These are phyloP conservation scores for Diadophis punctatus DNA, from an alignment of 2,113 vertebrate genomes.

Conservation along the genomic window DNA sequence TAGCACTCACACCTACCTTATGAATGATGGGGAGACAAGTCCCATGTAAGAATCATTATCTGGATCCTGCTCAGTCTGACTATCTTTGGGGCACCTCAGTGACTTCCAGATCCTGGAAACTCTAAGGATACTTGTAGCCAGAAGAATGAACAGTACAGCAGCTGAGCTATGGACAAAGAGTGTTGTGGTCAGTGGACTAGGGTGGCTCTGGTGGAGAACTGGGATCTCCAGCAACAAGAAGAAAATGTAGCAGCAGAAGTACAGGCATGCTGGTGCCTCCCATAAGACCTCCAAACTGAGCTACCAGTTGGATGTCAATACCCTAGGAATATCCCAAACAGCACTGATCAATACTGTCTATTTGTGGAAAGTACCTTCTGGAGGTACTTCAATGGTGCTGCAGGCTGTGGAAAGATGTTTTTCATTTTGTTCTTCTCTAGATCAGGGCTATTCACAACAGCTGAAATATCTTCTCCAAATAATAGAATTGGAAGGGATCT, in stretches of 20 bases:
- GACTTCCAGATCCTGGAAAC: background rate
- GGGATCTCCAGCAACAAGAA: background rate
- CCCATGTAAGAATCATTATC: background rate
- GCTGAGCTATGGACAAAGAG: background rate
- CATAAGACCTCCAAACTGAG: too few species aligned
- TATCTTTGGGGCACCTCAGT: background rate
- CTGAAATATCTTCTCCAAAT: too few species aligned
- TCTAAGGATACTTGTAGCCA: background rate
- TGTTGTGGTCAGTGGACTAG: background rate
- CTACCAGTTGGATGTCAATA: too few species aligned
- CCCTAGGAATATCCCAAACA: too few species aligned
- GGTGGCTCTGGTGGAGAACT: background rate
- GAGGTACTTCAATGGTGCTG: too few species aligned
- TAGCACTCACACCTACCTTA: background rate
- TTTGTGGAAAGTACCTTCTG: too few species aligned
- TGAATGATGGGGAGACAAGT: background rate
- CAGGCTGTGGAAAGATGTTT: too few species aligned
- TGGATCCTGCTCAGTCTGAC: background rate
- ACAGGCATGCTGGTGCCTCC: too few species aligned
- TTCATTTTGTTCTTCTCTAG: too few species aligned
- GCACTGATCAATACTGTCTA: too few species aligned
- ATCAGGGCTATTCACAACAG: too few species aligned
- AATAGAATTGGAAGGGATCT: too few species aligned
- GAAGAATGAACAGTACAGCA: background rate
- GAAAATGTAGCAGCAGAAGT: background rate